Conservation (phyloP, 2,797 vertebrate genomes). For the Gorsachius magnificus region DNA sequence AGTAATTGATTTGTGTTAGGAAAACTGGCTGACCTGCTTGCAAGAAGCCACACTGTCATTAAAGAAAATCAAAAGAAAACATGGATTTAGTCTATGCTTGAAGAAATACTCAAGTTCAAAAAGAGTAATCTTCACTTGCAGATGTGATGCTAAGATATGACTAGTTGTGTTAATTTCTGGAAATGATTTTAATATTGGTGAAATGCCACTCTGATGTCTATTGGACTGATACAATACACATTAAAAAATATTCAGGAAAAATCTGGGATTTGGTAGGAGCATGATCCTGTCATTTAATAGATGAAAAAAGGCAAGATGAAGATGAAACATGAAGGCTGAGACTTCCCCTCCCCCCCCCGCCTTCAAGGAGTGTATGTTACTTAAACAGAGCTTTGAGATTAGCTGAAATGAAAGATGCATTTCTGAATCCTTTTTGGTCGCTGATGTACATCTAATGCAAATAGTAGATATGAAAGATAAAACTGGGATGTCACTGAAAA, state of each 20-base stretch:
- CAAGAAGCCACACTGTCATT: not conserved
- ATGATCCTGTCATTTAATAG: not conserved
- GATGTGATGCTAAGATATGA: not conserved
- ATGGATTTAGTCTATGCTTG: not conserved
- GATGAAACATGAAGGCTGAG: not conserved
- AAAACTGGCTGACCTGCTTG: not conserved
- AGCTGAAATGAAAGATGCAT: not conserved
- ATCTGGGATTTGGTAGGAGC: not conserved
- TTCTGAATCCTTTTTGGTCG: not conserved
- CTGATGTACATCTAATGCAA: not conserved
- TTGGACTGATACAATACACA: not conserved
- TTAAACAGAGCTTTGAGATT: not conserved
- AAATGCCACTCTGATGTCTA: not conserved
- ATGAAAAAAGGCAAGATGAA: not conserved
- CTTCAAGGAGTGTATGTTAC: not conserved
- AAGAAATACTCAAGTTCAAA: not conserved
- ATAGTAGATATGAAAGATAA: not conserved
- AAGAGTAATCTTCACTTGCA: not conserved
- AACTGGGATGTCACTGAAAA: not conserved
- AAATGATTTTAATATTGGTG: not conserved
- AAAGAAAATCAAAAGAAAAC: not conserved
- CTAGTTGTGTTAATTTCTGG: not conserved
- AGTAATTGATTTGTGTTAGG: not conserved
- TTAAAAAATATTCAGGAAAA: not conserved
- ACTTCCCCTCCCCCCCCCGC: not conserved